Evolutionary conservation across 1,140 invertebrate genomes (phyloP).

Genomic region (Lordiphosa clarofinis): DNA sequence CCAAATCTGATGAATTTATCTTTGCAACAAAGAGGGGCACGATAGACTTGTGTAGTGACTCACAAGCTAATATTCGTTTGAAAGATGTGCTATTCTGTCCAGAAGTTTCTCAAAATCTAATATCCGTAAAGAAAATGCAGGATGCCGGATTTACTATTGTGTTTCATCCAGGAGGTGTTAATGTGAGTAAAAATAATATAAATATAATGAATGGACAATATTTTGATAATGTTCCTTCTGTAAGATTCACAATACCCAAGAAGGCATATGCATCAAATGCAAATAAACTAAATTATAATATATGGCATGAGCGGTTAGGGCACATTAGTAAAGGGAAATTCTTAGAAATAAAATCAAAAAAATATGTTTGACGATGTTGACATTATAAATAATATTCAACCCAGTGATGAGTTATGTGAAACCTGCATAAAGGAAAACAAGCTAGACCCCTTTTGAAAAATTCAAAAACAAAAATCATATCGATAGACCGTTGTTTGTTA

Average conservation of each 20-base stretch:
- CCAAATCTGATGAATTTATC: constrained; percentile 3
- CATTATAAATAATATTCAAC: neutral
- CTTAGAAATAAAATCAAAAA: neutral
- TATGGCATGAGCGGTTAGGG: constrained; percentile 1
- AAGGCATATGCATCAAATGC: neutral
- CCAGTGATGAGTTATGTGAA: constrained; percentile 51
- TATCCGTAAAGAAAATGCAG: constrained; percentile 32
- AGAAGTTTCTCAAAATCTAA: constrained; percentile 27
- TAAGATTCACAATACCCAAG: too few species aligned
- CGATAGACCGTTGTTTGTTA: constrained; percentile 51
- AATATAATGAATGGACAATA: neutral
- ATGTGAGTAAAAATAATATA: constrained; percentile 18
- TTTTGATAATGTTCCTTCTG: too few species aligned
- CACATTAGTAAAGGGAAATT: neutral
- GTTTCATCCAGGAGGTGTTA: constrained; percentile 44
- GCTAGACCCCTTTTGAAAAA: constrained; percentile 40
- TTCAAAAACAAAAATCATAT: neutral
- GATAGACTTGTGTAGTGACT: neutral
- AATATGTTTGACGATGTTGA: too few species aligned
- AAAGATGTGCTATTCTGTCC: constrained; percentile 23
- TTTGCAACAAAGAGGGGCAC: neutral
- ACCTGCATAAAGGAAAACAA: constrained; percentile 80
- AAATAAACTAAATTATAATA: neutral
- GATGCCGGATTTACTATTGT: constrained; percentile 19
- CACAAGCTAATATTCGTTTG: constrained; percentile 17